A percentile compares a stretch with the other conserved stretches of the same genome.
Evolutionary conservation across 2,797 vertebrate species (phyloP).

Genomic region (Rhodeus uyekii): DNA sequence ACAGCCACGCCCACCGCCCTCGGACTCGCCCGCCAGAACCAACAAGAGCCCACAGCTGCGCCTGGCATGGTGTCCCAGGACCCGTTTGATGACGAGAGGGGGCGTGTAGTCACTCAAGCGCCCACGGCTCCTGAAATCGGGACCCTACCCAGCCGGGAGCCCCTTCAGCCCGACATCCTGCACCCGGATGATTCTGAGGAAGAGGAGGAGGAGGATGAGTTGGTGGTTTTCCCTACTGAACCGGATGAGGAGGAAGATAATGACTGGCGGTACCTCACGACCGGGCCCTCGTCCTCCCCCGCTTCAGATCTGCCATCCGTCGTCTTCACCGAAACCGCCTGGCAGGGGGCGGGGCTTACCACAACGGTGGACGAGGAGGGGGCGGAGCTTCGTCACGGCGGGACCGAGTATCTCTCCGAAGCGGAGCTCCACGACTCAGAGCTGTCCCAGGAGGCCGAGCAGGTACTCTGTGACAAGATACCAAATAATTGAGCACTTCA

Average conservation of each 20-base stretch:
- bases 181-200: conserved; percentile 23
- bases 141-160: conserved; percentile 46
- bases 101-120: conserved; percentile 56
- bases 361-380: conserved; percentile 57
- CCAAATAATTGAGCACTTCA: background rate
- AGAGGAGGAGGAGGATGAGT: conserved; percentile 22
- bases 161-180: conserved; percentile 45
- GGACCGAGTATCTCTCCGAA: conserved; percentile 62
- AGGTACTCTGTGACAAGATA: conserved; percentile 71
- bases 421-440: conserved; percentile 66
- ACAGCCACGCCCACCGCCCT: conserved; percentile 6
- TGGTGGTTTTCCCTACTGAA: conserved; percentile 48
- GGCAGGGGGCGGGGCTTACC: conserved; percentile 63
- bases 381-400: conserved; percentile 62
- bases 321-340: conserved; percentile 63
- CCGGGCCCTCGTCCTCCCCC: conserved; percentile 56
- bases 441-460: conserved; percentile 73
- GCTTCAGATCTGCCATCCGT: conserved; percentile 54
- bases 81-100: conserved; percentile 40
- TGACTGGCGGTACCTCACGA: conserved; percentile 58
- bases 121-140: conserved; percentile 54
- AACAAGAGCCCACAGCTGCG: conserved; percentile 31
- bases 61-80: conserved; percentile 19
- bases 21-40: background rate
- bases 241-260: conserved; percentile 47